Percentiles rank a stretch among this genome's conserved stretches.
phyloP scores from a whole-genome alignment of 1,140 invertebrate genomes.

The Orussus abietinus region DNA sequence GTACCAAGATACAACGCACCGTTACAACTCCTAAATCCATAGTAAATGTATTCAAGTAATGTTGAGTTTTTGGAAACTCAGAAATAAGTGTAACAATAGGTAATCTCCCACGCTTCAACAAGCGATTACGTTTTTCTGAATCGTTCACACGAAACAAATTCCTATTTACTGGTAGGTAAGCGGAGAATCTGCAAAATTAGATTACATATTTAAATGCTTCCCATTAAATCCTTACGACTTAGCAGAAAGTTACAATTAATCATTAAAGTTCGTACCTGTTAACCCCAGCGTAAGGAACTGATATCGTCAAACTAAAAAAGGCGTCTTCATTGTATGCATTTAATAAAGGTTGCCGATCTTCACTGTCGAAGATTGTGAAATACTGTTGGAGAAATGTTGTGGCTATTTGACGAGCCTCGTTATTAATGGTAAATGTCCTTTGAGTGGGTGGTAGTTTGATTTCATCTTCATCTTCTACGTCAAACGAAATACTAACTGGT shows the following conservation, averaged over 20 bases:
- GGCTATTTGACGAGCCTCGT: slow-evolving; percentile 61
- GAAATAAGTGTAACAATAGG: slow-evolving; percentile 68
- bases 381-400: slow-evolving; percentile 71
- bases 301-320: slow-evolving; percentile 59
- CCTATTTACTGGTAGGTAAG: slow-evolving; percentile 65
- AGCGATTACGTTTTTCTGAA: slow-evolving; percentile 54
- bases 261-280: background rate
- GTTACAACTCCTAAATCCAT: slow-evolving; percentile 70
- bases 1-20: slow-evolving; percentile 54
- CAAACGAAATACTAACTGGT: slow-evolving; percentile 71
- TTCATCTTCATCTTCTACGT: slow-evolving; percentile 57
- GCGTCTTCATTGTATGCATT: slow-evolving; percentile 79
- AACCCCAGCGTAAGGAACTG: too few species aligned
- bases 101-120: slow-evolving; percentile 64
- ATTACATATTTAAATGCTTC: background rate
- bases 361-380: slow-evolving; percentile 73
- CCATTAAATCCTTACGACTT: too few species aligned
- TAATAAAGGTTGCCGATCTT: slow-evolving; percentile 66
- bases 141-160: slow-evolving; percentile 64
- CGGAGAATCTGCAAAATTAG: slow-evolving; percentile 50
- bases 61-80: slow-evolving; percentile 69
- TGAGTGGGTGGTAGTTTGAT: slow-evolving; percentile 57
- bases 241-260: too few species aligned
- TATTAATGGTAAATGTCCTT: slow-evolving; percentile 64
- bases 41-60: slow-evolving; percentile 73